Conservation (phyloP, 2,113 vertebrate species). For the Columba janthina region DNA sequence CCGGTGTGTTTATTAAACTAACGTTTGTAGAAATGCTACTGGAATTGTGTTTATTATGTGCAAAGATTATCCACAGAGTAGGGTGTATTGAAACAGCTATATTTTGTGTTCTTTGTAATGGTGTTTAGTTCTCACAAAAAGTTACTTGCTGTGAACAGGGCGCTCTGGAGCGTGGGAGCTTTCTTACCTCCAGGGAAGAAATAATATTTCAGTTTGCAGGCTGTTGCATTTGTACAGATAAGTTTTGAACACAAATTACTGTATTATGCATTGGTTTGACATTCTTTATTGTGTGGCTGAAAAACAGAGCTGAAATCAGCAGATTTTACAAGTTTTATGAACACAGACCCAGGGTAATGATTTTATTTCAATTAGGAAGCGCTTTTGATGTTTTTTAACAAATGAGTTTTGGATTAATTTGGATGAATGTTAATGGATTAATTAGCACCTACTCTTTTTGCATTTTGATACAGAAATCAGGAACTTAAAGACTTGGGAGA, state of each 20-base stretch:
- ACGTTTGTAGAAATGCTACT: background rate
- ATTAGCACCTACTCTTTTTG: background rate
- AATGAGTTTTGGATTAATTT: background rate
- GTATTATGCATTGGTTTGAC: background rate
- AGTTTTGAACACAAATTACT: background rate
- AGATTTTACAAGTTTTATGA: background rate
- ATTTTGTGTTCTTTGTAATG: background rate
- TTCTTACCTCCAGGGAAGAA: background rate
- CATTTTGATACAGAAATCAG: slow-evolving; percentile 82
- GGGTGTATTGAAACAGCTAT: background rate
- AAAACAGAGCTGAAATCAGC: background rate
- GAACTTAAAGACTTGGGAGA: slow-evolving; percentile 93
- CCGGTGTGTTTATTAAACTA: background rate
- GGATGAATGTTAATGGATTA: background rate
- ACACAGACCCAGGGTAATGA: background rate
- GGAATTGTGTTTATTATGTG: background rate
- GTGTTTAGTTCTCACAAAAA: background rate
- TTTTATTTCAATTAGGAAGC: background rate
- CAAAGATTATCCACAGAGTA: background rate
- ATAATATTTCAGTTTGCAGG: background rate
- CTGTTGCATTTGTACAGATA: background rate
- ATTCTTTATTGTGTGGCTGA: background rate
- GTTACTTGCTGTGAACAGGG: background rate
- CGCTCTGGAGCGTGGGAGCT: background rate
- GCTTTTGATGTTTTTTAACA: background rate